Evolutionary conservation across 2,113 vertebrate species (phyloP).

Genomic region (Felis chaus): DNA sequence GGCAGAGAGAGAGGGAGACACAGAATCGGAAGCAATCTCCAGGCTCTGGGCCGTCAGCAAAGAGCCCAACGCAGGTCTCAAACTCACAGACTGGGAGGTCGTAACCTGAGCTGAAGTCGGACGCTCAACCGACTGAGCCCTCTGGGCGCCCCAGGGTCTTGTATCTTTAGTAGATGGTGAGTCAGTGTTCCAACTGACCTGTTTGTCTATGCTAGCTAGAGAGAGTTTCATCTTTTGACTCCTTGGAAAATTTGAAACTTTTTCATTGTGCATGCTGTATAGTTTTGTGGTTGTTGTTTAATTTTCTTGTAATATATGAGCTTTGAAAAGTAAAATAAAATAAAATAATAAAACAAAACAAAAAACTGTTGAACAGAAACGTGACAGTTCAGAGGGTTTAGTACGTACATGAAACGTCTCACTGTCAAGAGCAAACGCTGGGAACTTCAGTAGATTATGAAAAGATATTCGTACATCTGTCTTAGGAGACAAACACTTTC

Average conservation of each 20-base stretch:
- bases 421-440: not conserved
- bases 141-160: no score
- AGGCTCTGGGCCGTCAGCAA: no score
- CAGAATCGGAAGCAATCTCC: no score
- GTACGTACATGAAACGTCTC: not conserved
- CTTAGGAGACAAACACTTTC: not conserved
- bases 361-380: not conserved
- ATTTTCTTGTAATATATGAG: not conserved
- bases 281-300: not conserved
- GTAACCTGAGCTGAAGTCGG: no score
- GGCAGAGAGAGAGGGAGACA: no score
- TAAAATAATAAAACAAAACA: not conserved
- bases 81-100: no score
- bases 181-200: accelerated
- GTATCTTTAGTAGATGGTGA: not conserved
- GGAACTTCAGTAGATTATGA: not conserved
- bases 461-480: not conserved
- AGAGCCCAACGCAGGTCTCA: no score
- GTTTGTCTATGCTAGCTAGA: accelerated
- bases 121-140: no score
- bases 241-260: not conserved
- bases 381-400: not conserved
- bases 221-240: not conserved
- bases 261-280: not conserved
- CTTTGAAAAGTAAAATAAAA: not conserved